These are phyloP conservation scores for Rhea americana DNA, from an alignment of 2,113 vertebrate genomes.

Conservation along the genomic window DNA sequence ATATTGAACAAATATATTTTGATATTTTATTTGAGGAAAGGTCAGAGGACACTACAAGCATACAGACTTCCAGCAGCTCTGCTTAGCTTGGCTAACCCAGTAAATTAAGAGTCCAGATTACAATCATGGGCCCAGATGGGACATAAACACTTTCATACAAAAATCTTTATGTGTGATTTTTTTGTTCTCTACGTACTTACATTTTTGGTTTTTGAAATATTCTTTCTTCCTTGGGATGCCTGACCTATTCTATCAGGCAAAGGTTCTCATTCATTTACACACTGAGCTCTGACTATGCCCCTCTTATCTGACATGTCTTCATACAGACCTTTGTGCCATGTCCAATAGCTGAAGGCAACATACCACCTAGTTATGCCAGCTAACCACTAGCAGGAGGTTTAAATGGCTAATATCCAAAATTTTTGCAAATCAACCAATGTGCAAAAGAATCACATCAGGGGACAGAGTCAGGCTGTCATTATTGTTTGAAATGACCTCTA, in stretches of 20 bases:
- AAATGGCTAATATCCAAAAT: not conserved
- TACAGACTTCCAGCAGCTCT: not conserved
- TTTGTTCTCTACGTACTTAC: not conserved
- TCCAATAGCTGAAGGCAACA: not conserved
- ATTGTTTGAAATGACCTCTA: not conserved
- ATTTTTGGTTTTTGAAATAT: not conserved
- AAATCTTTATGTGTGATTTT: not conserved
- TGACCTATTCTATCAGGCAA: not conserved
- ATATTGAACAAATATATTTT: not conserved
- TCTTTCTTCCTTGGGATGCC: not conserved
- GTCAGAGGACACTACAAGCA: not conserved
- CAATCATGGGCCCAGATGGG: too few relatives aligned
- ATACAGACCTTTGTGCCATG: conserved; percentile 10
- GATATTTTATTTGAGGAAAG: not conserved
- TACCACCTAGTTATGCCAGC: not conserved
- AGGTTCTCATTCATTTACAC: not conserved
- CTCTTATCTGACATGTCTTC: conserved; percentile 1
- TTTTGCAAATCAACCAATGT: not conserved
- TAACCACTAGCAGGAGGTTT: not conserved
- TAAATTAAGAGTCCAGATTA: not conserved
- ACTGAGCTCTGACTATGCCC: not conserved
- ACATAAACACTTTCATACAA: not conserved
- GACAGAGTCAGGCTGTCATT: not conserved
- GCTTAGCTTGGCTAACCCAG: not conserved
- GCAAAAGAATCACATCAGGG: not conserved